Percentiles rank a stretch among this genome's conserved stretches.
Evolutionary conservation across 2,113 vertebrate genomes (phyloP).

Genomic region (Stigmatopora argus): DNA sequence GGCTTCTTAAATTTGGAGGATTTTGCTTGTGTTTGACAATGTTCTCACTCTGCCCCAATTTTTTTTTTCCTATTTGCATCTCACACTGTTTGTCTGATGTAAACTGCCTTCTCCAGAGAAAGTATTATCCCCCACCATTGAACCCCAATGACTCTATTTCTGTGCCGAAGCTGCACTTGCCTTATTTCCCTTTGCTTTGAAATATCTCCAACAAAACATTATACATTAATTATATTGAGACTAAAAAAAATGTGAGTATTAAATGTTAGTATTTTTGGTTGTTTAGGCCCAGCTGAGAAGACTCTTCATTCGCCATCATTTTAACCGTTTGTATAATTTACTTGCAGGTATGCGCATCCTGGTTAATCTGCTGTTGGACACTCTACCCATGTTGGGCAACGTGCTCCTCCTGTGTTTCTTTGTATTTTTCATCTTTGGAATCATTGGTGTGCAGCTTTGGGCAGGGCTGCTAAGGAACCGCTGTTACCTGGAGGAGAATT

Average conservation of each 20-base stretch:
- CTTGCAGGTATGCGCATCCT: constrained; percentile 93
- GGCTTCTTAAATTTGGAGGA: neutral
- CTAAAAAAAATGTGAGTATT: no score
- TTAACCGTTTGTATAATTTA: neutral
- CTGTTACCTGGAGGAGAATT: constrained; percentile 88
- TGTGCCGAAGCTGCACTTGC: neutral
- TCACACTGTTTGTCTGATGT: constrained; percentile 13
- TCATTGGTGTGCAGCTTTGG: constrained; percentile 97
- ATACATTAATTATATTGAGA: neutral
- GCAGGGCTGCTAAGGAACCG: constrained; percentile 94
- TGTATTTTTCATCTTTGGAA: constrained; percentile 99
- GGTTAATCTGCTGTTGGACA: constrained; percentile 95
- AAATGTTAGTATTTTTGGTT: no score
- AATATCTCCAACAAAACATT: neutral
- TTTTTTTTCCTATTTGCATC: neutral
- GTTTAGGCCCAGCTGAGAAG: no score
- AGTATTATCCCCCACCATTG: neutral
- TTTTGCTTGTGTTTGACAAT: constrained; percentile 4
- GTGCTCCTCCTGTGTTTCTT: constrained; percentile 98
- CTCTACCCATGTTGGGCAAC: constrained; percentile 97
- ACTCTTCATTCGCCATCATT: neutral
- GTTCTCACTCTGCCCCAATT: neutral
- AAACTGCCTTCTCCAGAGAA: neutral
- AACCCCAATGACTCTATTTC: neutral
- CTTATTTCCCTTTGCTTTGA: constrained; percentile 1